Percentiles rank a stretch among this genome's conserved stretches.
Conservation (phyloP, 1,140 invertebrate species). For the Teleogryllus occipitalis region DNA sequence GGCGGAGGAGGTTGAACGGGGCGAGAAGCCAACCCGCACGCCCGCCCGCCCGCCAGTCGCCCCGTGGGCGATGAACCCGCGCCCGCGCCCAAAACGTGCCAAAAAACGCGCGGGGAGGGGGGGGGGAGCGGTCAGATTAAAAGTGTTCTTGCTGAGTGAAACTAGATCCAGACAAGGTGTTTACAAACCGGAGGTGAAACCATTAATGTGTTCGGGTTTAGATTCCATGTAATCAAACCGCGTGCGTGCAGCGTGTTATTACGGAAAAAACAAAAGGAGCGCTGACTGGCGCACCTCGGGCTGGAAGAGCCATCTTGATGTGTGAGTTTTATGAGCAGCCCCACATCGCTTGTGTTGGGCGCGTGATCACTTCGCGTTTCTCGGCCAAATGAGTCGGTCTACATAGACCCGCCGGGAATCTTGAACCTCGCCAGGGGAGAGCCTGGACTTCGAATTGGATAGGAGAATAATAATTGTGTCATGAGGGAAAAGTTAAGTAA, state of each 20-base stretch:
- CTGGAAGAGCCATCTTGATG: not conserved
- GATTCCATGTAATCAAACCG: not conserved
- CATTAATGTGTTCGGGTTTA: conserved; percentile 4
- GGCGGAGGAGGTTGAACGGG: too few relatives aligned
- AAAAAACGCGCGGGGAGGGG: not conserved
- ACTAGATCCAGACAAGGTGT: conserved; percentile 3
- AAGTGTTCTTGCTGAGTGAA: not conserved
- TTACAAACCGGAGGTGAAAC: not conserved
- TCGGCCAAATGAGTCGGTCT: too few relatives aligned
- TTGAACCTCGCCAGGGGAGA: too few relatives aligned
- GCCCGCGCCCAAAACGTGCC: not conserved
- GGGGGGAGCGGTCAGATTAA: not conserved
- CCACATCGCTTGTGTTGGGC: too few relatives aligned
- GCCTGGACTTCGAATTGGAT: too few relatives aligned
- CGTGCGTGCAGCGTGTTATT: not conserved
- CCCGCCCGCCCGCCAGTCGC: too few relatives aligned
- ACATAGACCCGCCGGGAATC: too few relatives aligned
- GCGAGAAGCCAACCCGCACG: too few relatives aligned
- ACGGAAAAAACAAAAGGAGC: not conserved
- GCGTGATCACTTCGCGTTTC: too few relatives aligned
- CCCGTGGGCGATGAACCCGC: too few relatives aligned
- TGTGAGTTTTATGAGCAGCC: not conserved
- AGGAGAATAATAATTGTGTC: too few relatives aligned
- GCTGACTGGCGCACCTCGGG: not conserved
- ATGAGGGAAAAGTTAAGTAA: too few relatives aligned